phyloP scores from a whole-genome alignment of 2,888 invertebrate species.

The Caenorhabditis doughertyi region DNA sequence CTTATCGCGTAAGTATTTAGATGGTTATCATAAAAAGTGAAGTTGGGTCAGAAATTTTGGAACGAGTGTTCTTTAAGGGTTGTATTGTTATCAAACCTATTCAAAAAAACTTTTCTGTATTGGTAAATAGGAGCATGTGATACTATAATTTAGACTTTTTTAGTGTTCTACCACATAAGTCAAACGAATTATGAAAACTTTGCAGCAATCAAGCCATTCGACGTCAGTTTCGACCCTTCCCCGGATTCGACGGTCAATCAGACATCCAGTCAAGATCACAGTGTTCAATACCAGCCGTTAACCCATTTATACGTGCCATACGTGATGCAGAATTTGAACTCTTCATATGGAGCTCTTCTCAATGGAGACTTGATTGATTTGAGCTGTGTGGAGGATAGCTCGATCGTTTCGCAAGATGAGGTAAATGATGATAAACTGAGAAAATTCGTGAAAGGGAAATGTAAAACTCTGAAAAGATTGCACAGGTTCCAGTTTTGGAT shows the following conservation, averaged over 20 bases:
- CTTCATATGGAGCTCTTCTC: slow-evolving; percentile 57
- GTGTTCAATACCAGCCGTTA: slow-evolving; percentile 62
- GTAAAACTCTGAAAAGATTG: too few relatives aligned
- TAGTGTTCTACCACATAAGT: too few relatives aligned
- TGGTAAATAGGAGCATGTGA: background rate
- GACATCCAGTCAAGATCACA: slow-evolving; percentile 23
- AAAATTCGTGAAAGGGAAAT: too few relatives aligned
- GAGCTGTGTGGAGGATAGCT: slow-evolving; percentile 38
- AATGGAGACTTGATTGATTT: slow-evolving; percentile 78
- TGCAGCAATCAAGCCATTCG: slow-evolving; percentile 47
- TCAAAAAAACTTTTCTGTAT: too few relatives aligned
- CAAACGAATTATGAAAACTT: background rate
- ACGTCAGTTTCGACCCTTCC: slow-evolving; percentile 28
- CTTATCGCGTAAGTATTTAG: slow-evolving; percentile 48
- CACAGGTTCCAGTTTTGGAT: too few relatives aligned
- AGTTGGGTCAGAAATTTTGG: too few relatives aligned
- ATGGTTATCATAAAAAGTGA: too few relatives aligned
- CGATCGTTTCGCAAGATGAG: slow-evolving; percentile 32
- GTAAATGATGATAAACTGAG: too few relatives aligned
- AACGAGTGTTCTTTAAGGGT: too few relatives aligned
- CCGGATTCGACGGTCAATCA: slow-evolving; percentile 8
- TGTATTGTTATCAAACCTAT: too few relatives aligned
- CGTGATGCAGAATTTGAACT: slow-evolving; percentile 56
- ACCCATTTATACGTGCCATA: slow-evolving; percentile 72
- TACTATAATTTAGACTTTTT: too few relatives aligned